Percentiles rank a stretch among this genome's conserved stretches.
phyloP scores from a whole-genome alignment of 2,797 vertebrate genomes.

The Kryptolebias ocellatus region DNA sequence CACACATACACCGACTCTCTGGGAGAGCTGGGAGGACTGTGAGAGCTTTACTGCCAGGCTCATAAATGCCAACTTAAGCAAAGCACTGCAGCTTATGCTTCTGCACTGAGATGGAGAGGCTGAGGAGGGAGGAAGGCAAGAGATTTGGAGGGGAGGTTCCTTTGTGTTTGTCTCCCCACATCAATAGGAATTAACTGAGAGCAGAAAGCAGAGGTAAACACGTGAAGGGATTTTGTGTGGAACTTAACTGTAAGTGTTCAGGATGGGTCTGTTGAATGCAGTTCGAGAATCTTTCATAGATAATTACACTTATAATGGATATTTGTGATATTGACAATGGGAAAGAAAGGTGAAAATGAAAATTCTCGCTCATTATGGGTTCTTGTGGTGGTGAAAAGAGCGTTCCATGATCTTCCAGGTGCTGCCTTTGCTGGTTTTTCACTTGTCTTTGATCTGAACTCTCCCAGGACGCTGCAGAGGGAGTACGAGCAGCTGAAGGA shows the following conservation, averaged over 20 bases:
- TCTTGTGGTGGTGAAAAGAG: neutral
- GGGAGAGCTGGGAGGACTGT: conserved; percentile 12
- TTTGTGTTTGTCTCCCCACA: conserved; percentile 54
- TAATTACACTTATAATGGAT: neutral
- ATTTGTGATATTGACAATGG: neutral
- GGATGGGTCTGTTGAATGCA: conserved; percentile 9
- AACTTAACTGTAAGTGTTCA: conserved; percentile 14
- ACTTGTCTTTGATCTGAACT: neutral
- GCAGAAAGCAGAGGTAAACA: conserved; percentile 47
- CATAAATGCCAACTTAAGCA: conserved; percentile 68
- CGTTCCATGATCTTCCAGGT: neutral
- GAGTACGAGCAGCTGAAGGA: conserved; percentile 95
- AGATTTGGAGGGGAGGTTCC: conserved; percentile 23
- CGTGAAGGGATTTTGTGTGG: conserved; percentile 18
- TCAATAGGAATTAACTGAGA: conserved; percentile 47
- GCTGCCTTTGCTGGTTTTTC: neutral
- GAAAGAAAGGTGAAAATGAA: neutral
- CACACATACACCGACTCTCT: conserved; percentile 20
- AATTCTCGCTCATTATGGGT: neutral
- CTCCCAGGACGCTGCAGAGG: conserved; percentile 85
- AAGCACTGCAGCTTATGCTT: conserved; percentile 60
- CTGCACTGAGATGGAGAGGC: conserved; percentile 20
- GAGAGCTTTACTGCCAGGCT: conserved; percentile 50
- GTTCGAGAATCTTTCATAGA: conserved; percentile 9
- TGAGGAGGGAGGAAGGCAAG: conserved; percentile 18